Evolutionary conservation across 2,113 vertebrate genomes (phyloP).

Genomic region (Rhagologus leucostigma): DNA sequence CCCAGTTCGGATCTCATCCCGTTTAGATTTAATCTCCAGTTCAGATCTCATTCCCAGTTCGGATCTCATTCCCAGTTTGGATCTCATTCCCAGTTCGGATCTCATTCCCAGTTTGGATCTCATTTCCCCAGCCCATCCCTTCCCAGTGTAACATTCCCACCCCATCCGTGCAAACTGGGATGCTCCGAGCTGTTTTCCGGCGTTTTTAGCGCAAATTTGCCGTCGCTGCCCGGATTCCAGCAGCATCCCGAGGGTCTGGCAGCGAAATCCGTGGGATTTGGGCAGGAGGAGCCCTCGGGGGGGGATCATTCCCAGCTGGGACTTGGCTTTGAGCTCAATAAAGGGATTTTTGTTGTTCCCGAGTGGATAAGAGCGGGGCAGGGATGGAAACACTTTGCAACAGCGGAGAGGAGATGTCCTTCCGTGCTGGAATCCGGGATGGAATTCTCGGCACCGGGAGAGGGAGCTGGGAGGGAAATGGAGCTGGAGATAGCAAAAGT

Average conservation of each 20-base stretch:
- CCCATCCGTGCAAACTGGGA: background rate
- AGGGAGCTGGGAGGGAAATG: background rate
- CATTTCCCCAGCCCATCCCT: background rate
- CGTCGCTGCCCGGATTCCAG: rapidly evolving
- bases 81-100: too few relatives aligned
- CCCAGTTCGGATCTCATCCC: too few relatives aligned
- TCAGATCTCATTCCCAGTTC: too few relatives aligned
- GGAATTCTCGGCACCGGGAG: background rate
- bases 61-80: too few relatives aligned
- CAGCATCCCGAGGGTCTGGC: background rate
- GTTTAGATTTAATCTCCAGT: too few relatives aligned
- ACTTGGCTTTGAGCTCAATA: background rate
- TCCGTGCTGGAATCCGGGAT: background rate
- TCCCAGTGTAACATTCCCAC: rapidly evolving
- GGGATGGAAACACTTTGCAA: background rate
- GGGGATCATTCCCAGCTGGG: background rate
- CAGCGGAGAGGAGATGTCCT: background rate
- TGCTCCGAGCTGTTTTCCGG: background rate
- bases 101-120: background rate
- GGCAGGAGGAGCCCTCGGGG: background rate
- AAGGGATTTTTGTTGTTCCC: background rate
- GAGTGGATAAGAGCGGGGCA: background rate
- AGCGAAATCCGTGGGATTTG: rapidly evolving
- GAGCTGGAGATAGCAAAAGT: background rate
- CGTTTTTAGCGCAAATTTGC: rapidly evolving